A percentile compares a stretch with the other conserved stretches of the same genome.
Evolutionary conservation across 2,797 vertebrate genomes (phyloP).

Genomic region (Sebastiscus tertius): DNA sequence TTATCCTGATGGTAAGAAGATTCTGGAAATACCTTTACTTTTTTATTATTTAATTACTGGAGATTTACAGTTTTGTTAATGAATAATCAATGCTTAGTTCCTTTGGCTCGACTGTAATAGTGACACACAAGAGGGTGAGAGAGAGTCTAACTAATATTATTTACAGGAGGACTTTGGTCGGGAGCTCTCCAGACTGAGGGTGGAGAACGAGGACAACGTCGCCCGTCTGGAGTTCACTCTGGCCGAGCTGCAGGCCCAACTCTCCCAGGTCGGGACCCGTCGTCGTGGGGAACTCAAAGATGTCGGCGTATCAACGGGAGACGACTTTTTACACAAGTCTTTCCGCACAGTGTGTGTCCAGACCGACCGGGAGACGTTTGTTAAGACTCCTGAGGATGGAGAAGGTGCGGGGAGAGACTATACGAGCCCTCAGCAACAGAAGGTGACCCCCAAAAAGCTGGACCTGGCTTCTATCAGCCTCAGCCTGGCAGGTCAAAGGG

Average conservation of each 20-base stretch:
- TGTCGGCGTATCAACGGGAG: constrained; percentile 86
- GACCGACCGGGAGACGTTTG: constrained; percentile 92
- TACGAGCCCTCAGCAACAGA: constrained; percentile 74
- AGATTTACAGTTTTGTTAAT: not conserved
- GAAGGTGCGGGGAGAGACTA: constrained; percentile 49
- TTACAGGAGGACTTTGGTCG: constrained; percentile 87
- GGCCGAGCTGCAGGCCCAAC: constrained; percentile 80
- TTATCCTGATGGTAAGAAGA: not conserved
- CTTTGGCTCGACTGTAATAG: not conserved
- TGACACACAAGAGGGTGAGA: not conserved
- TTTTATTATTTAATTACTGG: not conserved
- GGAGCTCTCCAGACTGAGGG: constrained; percentile 85
- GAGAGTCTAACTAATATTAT: not conserved
- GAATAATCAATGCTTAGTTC: not conserved
- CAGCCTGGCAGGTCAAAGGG: constrained; percentile 65
- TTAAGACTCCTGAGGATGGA: constrained; percentile 83
- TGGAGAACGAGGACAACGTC: constrained; percentile 85
- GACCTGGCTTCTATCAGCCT: constrained; percentile 85
- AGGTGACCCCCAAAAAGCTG: constrained; percentile 84
- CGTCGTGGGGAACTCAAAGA: constrained; percentile 81
- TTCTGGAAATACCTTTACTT: not conserved
- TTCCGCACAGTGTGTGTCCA: constrained; percentile 91
- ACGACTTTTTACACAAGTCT: constrained; percentile 80
- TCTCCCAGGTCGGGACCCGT: constrained; percentile 73
- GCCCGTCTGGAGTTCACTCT: constrained; percentile 83